Base-by-base conservation (phyloP, 2,797 vertebrate species). In the Lithobates sylvaticus region DNA sequence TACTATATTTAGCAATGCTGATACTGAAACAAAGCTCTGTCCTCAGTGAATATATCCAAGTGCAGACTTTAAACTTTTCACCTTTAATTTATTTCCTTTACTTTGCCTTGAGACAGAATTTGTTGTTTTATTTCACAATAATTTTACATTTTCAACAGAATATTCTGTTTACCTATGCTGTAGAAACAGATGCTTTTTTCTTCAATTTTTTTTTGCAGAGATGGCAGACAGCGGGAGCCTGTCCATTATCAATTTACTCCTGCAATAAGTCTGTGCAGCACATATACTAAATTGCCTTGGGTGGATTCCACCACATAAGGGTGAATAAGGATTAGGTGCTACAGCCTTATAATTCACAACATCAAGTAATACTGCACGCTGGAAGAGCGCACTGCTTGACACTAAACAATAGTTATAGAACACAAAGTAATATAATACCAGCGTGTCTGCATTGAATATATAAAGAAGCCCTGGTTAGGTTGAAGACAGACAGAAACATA, bases 281-380 rank as follows among this genome's bases (percentile, higher is more conserved):
- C 68, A 84, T 61, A 78, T 71, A 65, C 68, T 72, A 84, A 78
- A 78, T 65, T 84, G 76, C 83, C 68, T 78, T 84, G 69, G 80
- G 76, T 84, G 36, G 78, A 78, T 78, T 84, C 54, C 54, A 72
- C 68, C 50, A 72, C 83, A 84, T 64, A 74, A 85, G 64, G 50
- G 68, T 72, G 76, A 84, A 76, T 78, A 84, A 72, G 68, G 76
- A 82, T 79, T 79, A 79, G 76, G 76, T 68, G 61, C 54, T 42
- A 54, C 50, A 26, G 36, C 58, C 29, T 7, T 73, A 34, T 74
- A 65, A 85, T 79, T 84, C 82, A 76, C 32, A 44, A 73, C 54
- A 83, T 83, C 54, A 84, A 76, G 74, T 29, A 58, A 34, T 42
- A 70, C 64, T 21, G 44, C 34, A 29, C 21, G 34, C 70, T 54